These are phyloP conservation scores for Gorsachius magnificus DNA, from an alignment of 2,797 vertebrate genomes.

Conservation along the genomic window DNA sequence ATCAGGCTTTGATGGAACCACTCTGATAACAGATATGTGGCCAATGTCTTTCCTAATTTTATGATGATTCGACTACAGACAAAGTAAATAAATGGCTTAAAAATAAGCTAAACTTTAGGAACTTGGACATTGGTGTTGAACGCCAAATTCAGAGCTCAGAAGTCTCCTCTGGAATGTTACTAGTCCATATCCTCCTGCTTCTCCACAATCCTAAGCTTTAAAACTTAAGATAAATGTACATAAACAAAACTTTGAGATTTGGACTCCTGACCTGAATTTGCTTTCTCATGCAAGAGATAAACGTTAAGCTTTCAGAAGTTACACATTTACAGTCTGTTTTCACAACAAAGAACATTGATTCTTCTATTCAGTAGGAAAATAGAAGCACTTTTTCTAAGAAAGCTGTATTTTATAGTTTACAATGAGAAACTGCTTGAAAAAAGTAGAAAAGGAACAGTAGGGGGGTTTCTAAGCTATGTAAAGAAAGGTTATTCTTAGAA, in stretches of 20 bases:
- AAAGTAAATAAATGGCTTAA: neutral
- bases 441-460: neutral
- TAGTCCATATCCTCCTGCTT: neutral
- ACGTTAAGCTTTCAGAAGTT: neutral
- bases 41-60: neutral
- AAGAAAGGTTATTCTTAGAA: neutral
- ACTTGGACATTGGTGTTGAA: neutral
- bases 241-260: neutral
- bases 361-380: neutral
- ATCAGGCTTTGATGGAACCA: conserved; percentile 13
- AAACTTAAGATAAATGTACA: neutral
- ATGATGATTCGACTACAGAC: neutral
- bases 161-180: neutral
- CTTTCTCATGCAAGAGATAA: neutral
- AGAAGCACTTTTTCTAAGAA: neutral
- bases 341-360: neutral
- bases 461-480: neutral
- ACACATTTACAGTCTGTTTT: neutral
- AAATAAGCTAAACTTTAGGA: neutral
- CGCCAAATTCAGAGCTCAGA: neutral
- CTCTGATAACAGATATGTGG: neutral
- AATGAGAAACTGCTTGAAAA: neutral
- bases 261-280: neutral
- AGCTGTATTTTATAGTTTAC: neutral
- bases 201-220: neutral